phyloP scores from a whole-genome alignment of 1,140 invertebrate genomes.

The Pemphigus obesinymphae region DNA sequence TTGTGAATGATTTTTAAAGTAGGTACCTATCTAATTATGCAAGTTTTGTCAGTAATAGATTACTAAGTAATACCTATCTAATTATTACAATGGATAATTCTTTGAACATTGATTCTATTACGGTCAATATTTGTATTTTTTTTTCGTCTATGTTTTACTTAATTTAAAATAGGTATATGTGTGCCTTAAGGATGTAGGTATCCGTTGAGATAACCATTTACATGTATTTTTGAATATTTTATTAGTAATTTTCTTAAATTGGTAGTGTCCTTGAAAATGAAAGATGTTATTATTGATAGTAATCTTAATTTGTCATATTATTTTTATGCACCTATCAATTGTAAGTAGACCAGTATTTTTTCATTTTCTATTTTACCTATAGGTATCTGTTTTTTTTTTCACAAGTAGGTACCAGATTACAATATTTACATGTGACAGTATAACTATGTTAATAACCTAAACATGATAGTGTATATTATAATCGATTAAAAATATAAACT shows the following conservation, averaged over 20 bases:
- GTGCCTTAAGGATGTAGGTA: too few relatives aligned
- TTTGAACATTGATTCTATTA: constrained; percentile 48
- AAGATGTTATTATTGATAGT: neutral
- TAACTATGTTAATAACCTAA: constrained; percentile 32
- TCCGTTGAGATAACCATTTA: neutral
- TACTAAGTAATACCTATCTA: neutral
- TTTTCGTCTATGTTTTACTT: neutral
- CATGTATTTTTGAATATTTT: neutral
- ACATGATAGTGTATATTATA: constrained; percentile 30
- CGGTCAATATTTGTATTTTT: neutral
- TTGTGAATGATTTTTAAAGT: neutral
- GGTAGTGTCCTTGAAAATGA: neutral
- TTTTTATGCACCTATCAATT: constrained; percentile 2
- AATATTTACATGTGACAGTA: constrained; percentile 44
- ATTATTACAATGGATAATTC: neutral
- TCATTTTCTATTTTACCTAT: neutral
- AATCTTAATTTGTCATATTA: constrained; percentile 14
- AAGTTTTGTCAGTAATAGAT: too few relatives aligned
- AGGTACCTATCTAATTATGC: too few relatives aligned
- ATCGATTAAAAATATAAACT: constrained; percentile 36
- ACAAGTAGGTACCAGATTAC: neutral
- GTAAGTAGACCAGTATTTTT: neutral
- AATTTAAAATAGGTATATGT: neutral
- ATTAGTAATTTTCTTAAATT: neutral
- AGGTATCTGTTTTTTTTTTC: neutral